Percentiles rank a stretch among this genome's conserved stretches.
Conservation (phyloP, 2,888 invertebrate genomes). For the Epirrhoe tristata region DNA sequence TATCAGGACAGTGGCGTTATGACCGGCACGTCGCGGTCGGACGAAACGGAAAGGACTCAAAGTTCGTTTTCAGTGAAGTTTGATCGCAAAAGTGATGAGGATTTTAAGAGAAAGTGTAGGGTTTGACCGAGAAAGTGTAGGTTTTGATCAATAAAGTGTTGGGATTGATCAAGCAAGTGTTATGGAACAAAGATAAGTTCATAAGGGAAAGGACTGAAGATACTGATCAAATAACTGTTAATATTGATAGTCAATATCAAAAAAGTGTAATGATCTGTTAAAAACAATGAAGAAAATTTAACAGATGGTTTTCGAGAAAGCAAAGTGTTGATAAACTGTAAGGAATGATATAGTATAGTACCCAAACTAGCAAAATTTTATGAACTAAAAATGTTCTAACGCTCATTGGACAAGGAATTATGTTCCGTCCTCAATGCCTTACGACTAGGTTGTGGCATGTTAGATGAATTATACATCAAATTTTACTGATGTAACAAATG, state of each 20-base stretch:
- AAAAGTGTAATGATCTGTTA: neutral
- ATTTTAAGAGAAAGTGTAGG: neutral
- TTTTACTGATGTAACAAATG: neutral
- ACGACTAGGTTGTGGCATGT: slow-evolving; percentile 4
- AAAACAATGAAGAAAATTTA: neutral
- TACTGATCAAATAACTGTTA: neutral
- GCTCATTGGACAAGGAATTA: slow-evolving; percentile 15
- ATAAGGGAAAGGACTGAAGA: neutral
- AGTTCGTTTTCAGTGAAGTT: neutral
- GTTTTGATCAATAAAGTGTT: neutral
- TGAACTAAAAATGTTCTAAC: neutral
- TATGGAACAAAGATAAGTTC: neutral
- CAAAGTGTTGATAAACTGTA: neutral
- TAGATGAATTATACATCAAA: slow-evolving; percentile 11
- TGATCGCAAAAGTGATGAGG: neutral
- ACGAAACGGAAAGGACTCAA: neutral
- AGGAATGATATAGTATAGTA: neutral
- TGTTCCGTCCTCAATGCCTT: slow-evolving; percentile 29
- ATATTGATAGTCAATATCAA: neutral
- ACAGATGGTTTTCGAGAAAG: neutral
- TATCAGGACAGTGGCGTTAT: slow-evolving; percentile 73
- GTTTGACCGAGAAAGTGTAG: neutral
- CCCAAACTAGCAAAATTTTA: neutral
- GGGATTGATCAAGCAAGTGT: neutral
- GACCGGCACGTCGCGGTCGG: slow-evolving; percentile 57